A percentile compares a stretch with the other conserved stretches of the same genome.
Evolutionary conservation across 23 tunicate species (phyloP).

Genomic region (Phallusia fumigata): DNA sequence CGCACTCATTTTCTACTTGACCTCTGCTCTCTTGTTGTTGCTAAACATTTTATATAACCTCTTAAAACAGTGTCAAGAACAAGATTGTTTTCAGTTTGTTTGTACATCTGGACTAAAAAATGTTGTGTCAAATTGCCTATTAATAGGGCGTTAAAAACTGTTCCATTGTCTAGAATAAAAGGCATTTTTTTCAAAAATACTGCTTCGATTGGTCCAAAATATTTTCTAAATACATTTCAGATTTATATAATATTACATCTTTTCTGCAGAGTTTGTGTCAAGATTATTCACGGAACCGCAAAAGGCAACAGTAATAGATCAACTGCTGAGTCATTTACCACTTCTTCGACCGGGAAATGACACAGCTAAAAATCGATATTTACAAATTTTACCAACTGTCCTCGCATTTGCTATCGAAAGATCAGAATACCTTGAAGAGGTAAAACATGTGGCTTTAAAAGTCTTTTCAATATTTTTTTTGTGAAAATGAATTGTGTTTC

Average conservation of each 20-base stretch:
- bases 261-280: conserved; percentile 46
- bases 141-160: no score
- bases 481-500: no score
- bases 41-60: no score
- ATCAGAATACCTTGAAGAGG: conserved; percentile 90
- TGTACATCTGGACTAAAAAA: no score
- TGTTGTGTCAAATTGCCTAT: no score
- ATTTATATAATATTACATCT: background rate
- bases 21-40: background rate
- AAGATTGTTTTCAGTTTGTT: no score
- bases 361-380: conserved; percentile 53
- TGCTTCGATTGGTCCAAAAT: no score
- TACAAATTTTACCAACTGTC: conserved; percentile 67
- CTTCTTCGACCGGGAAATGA: conserved; percentile 78
- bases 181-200: background rate
- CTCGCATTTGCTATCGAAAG: conserved; percentile 63
- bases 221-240: no score
- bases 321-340: conserved; percentile 72
- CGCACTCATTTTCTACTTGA: background rate
- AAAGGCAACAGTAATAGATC: conserved; percentile 46
- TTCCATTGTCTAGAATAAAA: no score
- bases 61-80: no score
- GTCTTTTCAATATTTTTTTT: no score
- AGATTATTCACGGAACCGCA: conserved; percentile 42
- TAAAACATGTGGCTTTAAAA: background rate